Evolutionary conservation across 1,140 invertebrate genomes (phyloP).

Genomic region (Musca vetustissima): DNA sequence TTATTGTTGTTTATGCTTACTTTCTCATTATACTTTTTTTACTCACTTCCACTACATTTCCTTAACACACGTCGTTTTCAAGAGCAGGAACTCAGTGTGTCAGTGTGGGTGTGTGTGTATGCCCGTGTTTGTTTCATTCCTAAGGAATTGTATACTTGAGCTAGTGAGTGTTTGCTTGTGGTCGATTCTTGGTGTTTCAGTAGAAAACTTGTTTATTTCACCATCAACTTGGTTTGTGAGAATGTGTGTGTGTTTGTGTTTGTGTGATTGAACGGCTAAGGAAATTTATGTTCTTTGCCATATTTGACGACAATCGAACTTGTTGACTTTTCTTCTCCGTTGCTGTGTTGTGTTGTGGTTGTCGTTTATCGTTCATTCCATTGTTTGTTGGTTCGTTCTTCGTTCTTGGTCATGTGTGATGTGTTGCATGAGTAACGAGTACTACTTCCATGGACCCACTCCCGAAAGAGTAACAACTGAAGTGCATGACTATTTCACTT

Average conservation of each 20-base stretch:
- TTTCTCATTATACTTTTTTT: background rate
- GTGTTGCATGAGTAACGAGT: background rate
- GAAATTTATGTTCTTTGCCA: background rate
- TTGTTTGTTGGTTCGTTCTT: background rate
- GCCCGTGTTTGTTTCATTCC: too few species aligned
- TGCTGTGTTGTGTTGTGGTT: background rate
- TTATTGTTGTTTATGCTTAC: background rate
- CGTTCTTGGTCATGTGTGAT: background rate
- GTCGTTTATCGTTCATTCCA: background rate
- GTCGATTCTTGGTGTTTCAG: too few species aligned
- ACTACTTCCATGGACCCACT: background rate
- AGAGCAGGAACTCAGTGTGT: background rate
- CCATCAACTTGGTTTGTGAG: background rate
- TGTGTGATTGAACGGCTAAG: too few species aligned
- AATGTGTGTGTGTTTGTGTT: background rate
- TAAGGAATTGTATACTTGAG: background rate
- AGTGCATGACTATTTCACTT: background rate
- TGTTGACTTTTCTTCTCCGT: slow-evolving; percentile 1
- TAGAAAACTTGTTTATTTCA: background rate
- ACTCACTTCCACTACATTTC: background rate
- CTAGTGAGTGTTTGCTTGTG: background rate
- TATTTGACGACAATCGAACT: slow-evolving; percentile 14
- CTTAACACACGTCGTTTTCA: background rate
- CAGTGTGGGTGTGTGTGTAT: background rate
- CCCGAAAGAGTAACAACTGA: background rate